Evolutionary conservation across 2,888 invertebrate genomes (phyloP).

Genomic region (Spisula solida): DNA sequence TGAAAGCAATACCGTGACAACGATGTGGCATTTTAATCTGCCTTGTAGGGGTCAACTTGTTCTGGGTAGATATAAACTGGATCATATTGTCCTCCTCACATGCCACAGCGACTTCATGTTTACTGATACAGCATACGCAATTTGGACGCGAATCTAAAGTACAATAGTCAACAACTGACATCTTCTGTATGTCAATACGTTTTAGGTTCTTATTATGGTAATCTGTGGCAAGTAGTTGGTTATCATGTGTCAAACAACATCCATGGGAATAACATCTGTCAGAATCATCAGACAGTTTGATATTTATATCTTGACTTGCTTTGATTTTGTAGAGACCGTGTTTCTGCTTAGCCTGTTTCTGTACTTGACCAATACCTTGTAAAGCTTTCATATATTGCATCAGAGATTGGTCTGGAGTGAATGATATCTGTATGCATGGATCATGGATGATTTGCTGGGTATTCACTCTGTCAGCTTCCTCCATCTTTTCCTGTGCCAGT

Average conservation of each 20-base stretch:
- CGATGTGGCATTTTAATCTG: background rate
- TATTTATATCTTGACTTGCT: constrained; percentile 18
- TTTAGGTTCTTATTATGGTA: constrained; percentile 18
- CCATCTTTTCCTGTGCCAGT: background rate
- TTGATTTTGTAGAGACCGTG: background rate
- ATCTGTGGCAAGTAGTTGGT: background rate
- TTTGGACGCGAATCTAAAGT: background rate
- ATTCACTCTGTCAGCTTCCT: background rate
- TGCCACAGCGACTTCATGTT: constrained; percentile 27
- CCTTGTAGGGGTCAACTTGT: background rate
- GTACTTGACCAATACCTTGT: background rate
- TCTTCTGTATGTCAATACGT: background rate
- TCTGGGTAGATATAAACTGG: constrained; percentile 32
- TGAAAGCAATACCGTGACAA: constrained; percentile 19
- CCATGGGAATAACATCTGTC: background rate
- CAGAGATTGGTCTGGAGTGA: background rate
- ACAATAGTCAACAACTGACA: constrained; percentile 25
- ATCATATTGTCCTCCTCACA: background rate
- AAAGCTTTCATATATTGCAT: background rate
- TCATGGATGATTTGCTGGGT: background rate
- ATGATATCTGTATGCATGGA: background rate
- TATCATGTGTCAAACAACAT: constrained; percentile 29
- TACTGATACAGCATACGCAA: constrained; percentile 30
- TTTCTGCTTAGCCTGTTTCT: background rate
- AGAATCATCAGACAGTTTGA: background rate